Evolutionary conservation across 2,888 invertebrate genomes (phyloP), one percentile per base, ranked within the genome.

Genomic region (Cephonodes hylas): DNA sequence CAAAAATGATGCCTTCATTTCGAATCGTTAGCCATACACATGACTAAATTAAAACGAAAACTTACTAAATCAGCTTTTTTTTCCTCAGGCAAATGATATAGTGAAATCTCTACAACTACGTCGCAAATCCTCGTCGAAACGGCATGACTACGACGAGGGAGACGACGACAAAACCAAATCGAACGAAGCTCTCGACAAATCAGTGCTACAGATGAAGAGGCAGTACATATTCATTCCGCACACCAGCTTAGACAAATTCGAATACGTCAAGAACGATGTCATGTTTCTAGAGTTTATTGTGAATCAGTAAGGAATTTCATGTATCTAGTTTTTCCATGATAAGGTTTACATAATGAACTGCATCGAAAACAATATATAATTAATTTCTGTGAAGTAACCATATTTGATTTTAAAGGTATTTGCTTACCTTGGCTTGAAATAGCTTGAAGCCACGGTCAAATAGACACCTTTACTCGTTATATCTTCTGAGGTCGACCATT

Each of bases 181-280:
- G 1, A 83, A 71, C 0, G 90, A 89, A 23, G 74, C 80, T 0
- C 67, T 90, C 34, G 89, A 89, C 75, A 84, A 85, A 72, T 79
- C 77, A 0, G 76, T 91, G 15, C 63, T 86, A 2, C 89, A 89
- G 67, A 69, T 90, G 64, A 92, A 91, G 69, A 79, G 93, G 57
- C 93, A 94, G 76, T 94, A 94, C 79, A 93, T 95, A 77, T 95
- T 95, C 80, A 94, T 95, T 64, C 95, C 95, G 0, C 95, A 95
- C 76, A 89, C 93, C 0, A 94, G 93, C 42, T 69, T 95, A 6
- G 93, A 93, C 65, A 94, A 95, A 82, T 89, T 93, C 62, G 91
- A 93, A 44, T 94, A 94, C 65, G 75, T 94, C 0, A 94, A 94
- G 72, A 92, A 94, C 57, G 93, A 95, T 64, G 91, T 93, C 0